Percentiles rank a stretch among this genome's conserved stretches.
Evolutionary conservation across 2,113 vertebrate genomes (phyloP).

Genomic region (Panurus biarmicus): DNA sequence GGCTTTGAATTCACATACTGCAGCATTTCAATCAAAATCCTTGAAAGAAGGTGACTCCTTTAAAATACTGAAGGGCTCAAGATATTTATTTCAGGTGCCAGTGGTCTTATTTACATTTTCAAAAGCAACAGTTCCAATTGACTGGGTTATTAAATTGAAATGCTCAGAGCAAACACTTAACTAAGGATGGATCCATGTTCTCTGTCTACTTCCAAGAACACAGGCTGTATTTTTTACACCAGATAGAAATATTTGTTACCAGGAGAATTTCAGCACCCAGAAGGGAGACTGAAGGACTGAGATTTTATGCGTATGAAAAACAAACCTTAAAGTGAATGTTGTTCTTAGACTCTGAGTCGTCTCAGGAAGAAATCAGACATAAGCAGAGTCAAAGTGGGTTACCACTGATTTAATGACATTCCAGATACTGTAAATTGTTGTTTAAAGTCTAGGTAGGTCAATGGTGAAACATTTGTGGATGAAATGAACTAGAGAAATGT

Average conservation of each 20-base stretch:
- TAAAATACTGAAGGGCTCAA: not conserved
- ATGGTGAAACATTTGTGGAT: not conserved
- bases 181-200: not conserved
- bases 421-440: not conserved
- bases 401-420: not conserved
- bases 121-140: not conserved
- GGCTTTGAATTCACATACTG: not conserved
- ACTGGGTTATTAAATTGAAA: constrained; percentile 17
- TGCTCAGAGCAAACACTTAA: not conserved
- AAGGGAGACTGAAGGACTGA: not conserved
- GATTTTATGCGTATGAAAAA: not conserved
- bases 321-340: constrained; percentile 5
- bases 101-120: constrained; percentile 30
- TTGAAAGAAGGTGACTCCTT: not conserved
- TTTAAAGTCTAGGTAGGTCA: constrained; percentile 2
- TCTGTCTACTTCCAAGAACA: not conserved
- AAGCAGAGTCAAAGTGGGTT: constrained; percentile 2
- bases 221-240: not conserved
- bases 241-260: not conserved
- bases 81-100: not conserved
- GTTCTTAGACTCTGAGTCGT: not conserved
- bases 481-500: not conserved
- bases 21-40: not conserved
- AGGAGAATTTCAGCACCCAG: not conserved
- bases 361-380: not conserved